Conservation (phyloP, 2,888 invertebrate species). For the Sialis lutaria region DNA sequence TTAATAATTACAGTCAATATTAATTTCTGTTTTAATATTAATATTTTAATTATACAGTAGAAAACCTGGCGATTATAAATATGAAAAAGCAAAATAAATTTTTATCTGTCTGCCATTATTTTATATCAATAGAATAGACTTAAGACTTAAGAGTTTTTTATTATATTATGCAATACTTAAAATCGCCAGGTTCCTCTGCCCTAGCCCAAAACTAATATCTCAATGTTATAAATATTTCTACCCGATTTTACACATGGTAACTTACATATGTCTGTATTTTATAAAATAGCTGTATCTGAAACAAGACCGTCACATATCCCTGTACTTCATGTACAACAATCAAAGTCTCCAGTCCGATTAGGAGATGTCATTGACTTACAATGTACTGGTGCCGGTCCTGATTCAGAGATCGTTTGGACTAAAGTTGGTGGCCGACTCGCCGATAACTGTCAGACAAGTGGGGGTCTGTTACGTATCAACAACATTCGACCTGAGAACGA, state of each 20-base stretch:
- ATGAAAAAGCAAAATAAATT: too few species aligned
- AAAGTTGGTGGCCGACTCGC: slow-evolving; percentile 36
- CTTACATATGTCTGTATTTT: too few species aligned
- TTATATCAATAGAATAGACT: too few species aligned
- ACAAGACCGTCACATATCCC: slow-evolving; percentile 9
- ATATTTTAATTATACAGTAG: too few species aligned
- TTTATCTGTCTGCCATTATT: too few species aligned
- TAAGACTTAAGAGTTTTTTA: too few species aligned
- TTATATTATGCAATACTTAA: neutral
- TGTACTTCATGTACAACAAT: slow-evolving; percentile 20
- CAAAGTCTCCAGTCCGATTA: slow-evolving; percentile 28
- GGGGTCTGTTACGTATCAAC: slow-evolving; percentile 36
- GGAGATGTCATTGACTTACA: slow-evolving; percentile 45
- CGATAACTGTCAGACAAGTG: slow-evolving; percentile 36
- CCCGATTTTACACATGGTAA: too few species aligned
- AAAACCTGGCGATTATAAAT: too few species aligned
- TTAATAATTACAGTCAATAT: too few species aligned
- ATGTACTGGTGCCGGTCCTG: slow-evolving; percentile 38
- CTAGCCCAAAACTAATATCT: too few species aligned
- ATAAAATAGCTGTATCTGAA: too few species aligned
- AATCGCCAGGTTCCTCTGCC: neutral
- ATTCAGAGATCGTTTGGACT: slow-evolving; percentile 41
- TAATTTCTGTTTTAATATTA: too few species aligned
- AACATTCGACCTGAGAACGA: slow-evolving; percentile 40
- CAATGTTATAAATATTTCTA: neutral